These are phyloP conservation scores for Calephelis nemesis DNA, from an alignment of 1,140 invertebrate genomes.

Conservation along the genomic window DNA sequence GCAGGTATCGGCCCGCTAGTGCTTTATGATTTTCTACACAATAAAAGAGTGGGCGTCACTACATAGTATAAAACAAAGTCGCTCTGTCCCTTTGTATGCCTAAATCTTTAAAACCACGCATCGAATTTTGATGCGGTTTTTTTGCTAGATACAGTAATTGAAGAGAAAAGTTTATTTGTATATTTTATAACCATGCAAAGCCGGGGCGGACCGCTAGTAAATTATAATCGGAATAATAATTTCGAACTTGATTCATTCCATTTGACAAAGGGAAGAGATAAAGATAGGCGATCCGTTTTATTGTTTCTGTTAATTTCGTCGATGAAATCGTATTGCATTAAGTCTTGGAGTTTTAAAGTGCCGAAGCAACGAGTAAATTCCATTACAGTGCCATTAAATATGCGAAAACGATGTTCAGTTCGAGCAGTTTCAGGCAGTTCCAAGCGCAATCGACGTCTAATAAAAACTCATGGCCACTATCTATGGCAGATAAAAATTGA, in stretches of 20 bases:
- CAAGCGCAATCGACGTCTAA: slow-evolving; percentile 31
- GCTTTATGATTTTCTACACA: too few relatives aligned
- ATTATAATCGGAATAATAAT: neutral
- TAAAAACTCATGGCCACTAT: slow-evolving; percentile 32
- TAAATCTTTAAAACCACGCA: too few relatives aligned
- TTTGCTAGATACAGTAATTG: too few relatives aligned
- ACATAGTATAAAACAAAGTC: too few relatives aligned
- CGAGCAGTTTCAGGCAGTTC: slow-evolving; percentile 24
- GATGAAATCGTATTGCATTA: slow-evolving; percentile 26
- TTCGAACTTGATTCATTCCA: neutral
- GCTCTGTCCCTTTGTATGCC: too few relatives aligned
- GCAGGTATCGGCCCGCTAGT: too few relatives aligned
- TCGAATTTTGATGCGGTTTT: too few relatives aligned
- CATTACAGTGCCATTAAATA: slow-evolving; percentile 34
- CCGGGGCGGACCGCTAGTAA: too few relatives aligned
- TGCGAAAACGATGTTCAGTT: slow-evolving; percentile 32
- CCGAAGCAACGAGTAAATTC: slow-evolving; percentile 31
- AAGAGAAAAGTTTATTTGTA: too few relatives aligned
- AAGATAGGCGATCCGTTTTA: slow-evolving; percentile 8
- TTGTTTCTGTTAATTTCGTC: slow-evolving; percentile 32
- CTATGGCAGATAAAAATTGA: slow-evolving; percentile 25
- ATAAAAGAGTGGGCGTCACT: too few relatives aligned
- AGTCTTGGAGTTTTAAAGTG: slow-evolving; percentile 33
- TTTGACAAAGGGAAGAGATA: neutral
- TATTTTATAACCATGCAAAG: too few relatives aligned